Percentiles rank a stretch among this genome's conserved stretches.
Evolutionary conservation across 2,113 vertebrate species (phyloP).

Genomic region (Myotis davidii): DNA sequence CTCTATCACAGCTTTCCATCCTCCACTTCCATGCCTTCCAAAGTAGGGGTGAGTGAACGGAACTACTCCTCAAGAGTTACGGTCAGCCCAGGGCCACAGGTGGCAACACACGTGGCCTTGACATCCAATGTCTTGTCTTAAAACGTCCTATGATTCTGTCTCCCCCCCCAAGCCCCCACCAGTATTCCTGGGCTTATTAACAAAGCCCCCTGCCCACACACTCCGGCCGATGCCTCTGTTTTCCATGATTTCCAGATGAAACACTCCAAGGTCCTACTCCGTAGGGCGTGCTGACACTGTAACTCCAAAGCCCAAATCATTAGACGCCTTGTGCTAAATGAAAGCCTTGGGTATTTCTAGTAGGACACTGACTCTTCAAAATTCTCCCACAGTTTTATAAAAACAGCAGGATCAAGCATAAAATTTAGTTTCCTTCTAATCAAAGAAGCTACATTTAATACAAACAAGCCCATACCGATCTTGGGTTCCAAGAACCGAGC

Average conservation of each 20-base stretch:
- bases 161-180: not conserved
- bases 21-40: not conserved
- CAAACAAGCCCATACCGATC: not conserved
- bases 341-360: not conserved
- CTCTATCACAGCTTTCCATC: not conserved
- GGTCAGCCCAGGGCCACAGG: not conserved
- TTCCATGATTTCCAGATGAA: not conserved
- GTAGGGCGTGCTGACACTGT: not conserved
- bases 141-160: not conserved
- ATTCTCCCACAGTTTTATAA: constrained; percentile 19
- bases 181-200: constrained; percentile 2
- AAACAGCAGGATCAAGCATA: not conserved
- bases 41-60: not conserved
- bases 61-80: not conserved
- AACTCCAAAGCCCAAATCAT: not conserved
- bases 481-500: not conserved
- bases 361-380: not conserved
- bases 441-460: constrained; percentile 32
- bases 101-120: not conserved
- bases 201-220: not conserved
- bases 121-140: not conserved
- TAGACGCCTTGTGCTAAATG: not conserved
- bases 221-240: not conserved
- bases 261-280: not conserved
- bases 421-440: not conserved